Base-by-base conservation (phyloP, 2,113 vertebrate species). In the Climacteris rufus region DNA sequence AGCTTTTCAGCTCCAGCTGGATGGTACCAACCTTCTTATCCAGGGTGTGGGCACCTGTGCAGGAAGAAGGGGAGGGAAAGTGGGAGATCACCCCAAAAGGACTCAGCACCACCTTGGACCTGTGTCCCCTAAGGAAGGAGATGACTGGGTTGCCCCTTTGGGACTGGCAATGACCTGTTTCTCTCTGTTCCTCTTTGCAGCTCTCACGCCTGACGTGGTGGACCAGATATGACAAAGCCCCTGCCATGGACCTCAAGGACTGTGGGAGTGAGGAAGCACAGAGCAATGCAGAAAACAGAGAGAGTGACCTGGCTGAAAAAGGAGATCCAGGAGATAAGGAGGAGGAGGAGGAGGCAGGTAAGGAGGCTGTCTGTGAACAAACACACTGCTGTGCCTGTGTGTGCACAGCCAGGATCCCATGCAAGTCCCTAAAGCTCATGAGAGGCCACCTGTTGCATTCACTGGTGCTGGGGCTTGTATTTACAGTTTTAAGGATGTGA, bases 121-220 rank as follows among this genome's bases (percentile, higher is more conserved):
- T 65, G 39, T 61, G 31, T 3, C 35, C 7, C 20, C 3, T 22
- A 22, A 5, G n/a, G 21, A 47, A 7, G 47, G 8, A 65, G 18
- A 13, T 7, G 40, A 40, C 28, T 65, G 52, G 2, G 3, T 3
- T 25, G 24, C 14, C 40, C 15, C 30, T 25, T 2, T 54, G 59
- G 23, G 35, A 22, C 27, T 79, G 50, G 13, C 30, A 63, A 10
- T 70, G 78, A 92, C 17, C 27, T 54, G 9, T 16, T 52, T 59
- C 21, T 57, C 45, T 83, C 49, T 79, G 54, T 65, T n/a, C 35
- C 28, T 6, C 47, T 87, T 64, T 96, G 37, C 95, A 99, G 99
- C 98, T 99, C 0, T 56, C 96, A 79, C 94, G 98, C 89, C 96
- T 99, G 94, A 99, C 98, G 0, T 99, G 99, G 99, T 99, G 99